These are phyloP conservation scores for Limnephilus marmoratus DNA, from an alignment of 2,888 invertebrate genomes.

Conservation along the genomic window DNA sequence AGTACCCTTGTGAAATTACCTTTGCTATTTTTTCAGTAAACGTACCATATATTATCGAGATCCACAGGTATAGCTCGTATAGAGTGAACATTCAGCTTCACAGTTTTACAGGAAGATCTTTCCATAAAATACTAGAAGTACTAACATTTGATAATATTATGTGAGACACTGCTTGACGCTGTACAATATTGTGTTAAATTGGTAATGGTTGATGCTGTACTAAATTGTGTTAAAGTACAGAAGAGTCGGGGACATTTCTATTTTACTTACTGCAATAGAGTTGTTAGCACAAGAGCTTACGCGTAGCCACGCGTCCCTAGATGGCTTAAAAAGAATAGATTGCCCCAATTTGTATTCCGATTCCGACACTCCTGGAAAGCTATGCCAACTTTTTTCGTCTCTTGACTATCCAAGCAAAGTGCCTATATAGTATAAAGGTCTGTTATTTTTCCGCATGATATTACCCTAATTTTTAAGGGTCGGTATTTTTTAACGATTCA, in stretches of 20 bases:
- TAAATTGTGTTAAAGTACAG: neutral
- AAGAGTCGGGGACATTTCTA: neutral
- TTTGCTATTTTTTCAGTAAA: no score
- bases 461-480: neutral
- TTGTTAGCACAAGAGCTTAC: neutral
- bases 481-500: no score
- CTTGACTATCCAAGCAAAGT: neutral
- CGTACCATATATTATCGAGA: no score
- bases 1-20: no score
- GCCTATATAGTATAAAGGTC: neutral
- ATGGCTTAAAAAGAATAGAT: neutral
- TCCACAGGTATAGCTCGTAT: no score
- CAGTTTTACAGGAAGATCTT: neutral
- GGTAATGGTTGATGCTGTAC: no score
- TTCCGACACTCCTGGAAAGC: neutral
- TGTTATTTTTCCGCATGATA: neutral
- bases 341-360: neutral
- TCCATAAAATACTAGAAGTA: neutral
- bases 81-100: no score
- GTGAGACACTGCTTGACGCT: neutral
- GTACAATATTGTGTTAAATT: neutral
- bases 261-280: neutral
- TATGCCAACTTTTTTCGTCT: neutral
- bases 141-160: neutral
- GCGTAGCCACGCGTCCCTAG: neutral